Evolutionary conservation across 1,140 invertebrate genomes (phyloP).

Genomic region (Lamellibrachia luymesi): DNA sequence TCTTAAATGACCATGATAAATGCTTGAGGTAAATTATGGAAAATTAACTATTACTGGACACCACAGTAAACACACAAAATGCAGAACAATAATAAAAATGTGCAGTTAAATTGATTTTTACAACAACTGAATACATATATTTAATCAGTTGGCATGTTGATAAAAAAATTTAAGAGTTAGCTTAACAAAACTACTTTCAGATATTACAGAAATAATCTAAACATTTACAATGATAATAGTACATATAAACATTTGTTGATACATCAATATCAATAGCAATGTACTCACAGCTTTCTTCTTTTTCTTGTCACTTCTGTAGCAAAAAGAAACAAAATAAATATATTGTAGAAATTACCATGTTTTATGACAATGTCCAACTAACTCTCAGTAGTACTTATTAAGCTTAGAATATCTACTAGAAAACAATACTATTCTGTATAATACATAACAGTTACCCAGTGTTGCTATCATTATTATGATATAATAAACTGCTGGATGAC

Average conservation of each 20-base stretch:
- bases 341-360: background rate
- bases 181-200: no score
- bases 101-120: background rate
- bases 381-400: background rate
- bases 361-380: background rate
- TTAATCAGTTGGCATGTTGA: no score
- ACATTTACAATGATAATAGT: background rate
- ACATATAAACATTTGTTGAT: background rate
- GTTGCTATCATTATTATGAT: background rate
- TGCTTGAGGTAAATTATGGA: background rate
- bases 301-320: background rate
- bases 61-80: background rate
- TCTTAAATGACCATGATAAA: background rate
- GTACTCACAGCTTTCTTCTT: background rate
- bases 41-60: background rate
- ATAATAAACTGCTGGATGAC: background rate
- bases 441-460: background rate
- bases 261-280: background rate
- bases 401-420: background rate
- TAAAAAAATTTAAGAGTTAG: no score
- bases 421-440: background rate
- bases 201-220: background rate
- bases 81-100: background rate
- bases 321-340: background rate
- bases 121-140: background rate